Conservation (phyloP, 2,797 vertebrate species). For the Micrastur ruficollis region DNA sequence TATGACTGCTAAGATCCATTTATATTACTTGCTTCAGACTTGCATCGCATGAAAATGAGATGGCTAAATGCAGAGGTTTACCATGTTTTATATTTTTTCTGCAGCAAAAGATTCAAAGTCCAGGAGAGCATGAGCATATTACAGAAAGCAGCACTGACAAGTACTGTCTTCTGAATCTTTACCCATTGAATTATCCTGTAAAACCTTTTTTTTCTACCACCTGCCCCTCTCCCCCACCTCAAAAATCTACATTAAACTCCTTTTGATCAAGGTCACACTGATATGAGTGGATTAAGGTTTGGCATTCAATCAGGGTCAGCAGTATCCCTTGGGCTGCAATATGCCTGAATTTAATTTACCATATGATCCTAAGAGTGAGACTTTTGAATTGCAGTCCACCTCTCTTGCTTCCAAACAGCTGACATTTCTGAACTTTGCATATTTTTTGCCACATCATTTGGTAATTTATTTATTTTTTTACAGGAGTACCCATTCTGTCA, state of each 20-base stretch:
- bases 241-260: neutral
- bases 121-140: neutral
- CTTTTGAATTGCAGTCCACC: neutral
- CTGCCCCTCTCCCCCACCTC: neutral
- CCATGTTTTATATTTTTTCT: neutral
- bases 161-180: neutral
- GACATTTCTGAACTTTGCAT: neutral
- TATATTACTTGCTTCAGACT: constrained; percentile 12
- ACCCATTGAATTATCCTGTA: neutral
- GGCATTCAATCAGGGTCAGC: neutral
- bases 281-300: neutral
- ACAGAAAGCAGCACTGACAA: neutral
- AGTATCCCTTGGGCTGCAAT: neutral
- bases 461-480: neutral
- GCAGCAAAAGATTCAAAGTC: neutral
- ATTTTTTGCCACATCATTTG: neutral
- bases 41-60: constrained; percentile 12
- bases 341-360: neutral
- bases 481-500: neutral
- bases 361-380: neutral
- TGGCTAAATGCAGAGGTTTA: neutral
- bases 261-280: neutral
- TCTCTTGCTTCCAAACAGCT: neutral
- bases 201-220: neutral
- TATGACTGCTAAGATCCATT: neutral